Evolutionary conservation across 2,113 vertebrate species (phyloP).

Genomic region (Trichomycterus rosablanca): DNA sequence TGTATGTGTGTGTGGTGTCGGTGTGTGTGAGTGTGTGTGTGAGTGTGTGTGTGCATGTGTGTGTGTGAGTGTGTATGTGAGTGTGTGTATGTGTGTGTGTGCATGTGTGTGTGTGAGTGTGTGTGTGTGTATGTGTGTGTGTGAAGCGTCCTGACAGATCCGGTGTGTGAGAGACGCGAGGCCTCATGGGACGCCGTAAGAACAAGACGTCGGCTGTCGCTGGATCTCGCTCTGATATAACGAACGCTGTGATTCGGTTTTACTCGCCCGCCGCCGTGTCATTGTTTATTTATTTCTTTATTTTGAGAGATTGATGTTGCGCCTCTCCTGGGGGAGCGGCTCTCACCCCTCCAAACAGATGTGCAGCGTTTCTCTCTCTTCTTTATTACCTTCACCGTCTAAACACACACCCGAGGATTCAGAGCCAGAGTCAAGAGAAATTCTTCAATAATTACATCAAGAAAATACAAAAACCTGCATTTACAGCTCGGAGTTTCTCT

Average conservation of each 20-base stretch:
- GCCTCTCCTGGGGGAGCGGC: constrained; percentile 62
- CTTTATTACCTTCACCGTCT: too few relatives aligned
- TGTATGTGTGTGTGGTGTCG: too few relatives aligned
- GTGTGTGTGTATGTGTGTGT: constrained; percentile 48
- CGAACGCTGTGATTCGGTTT: constrained; percentile 75
- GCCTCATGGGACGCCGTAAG: constrained; percentile 63
- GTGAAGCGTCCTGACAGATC: constrained; percentile 69
- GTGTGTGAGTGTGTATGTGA: too few relatives aligned
- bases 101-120: constrained; percentile 32
- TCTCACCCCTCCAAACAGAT: constrained; percentile 52
- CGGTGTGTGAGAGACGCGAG: constrained; percentile 53
- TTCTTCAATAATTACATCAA: too few relatives aligned
- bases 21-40: too few relatives aligned
- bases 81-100: too few relatives aligned
- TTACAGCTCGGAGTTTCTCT: too few relatives aligned
- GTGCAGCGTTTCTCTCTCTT: constrained; percentile 59
- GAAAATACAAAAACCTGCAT: too few relatives aligned
- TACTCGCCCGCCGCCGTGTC: constrained; percentile 64
- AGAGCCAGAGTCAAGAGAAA: too few relatives aligned
- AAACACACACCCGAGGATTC: too few relatives aligned
- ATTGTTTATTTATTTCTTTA: constrained; percentile 28
- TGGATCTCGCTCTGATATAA: constrained; percentile 72
- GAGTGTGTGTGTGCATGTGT: too few relatives aligned
- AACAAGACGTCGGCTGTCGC: constrained; percentile 80
- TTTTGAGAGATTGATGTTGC: constrained; percentile 59